phyloP scores from a whole-genome alignment of 2,888 invertebrate genomes.

The Meiosimyza platycephala region DNA sequence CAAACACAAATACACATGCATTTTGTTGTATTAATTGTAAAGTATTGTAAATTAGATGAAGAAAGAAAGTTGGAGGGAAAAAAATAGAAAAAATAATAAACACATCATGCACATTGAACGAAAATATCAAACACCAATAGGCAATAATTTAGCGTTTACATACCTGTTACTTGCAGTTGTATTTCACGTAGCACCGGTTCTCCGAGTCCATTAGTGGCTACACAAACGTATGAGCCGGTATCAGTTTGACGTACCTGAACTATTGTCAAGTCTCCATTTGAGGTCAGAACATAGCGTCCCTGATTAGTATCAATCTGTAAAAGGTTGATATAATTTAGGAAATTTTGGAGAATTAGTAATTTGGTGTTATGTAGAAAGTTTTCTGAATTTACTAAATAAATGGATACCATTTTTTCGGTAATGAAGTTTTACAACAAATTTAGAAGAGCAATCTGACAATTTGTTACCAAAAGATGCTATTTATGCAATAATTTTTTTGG shows the following conservation, averaged over 20 bases:
- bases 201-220: conserved; percentile 83
- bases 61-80: conserved; percentile 17
- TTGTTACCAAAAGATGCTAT: too few relatives aligned
- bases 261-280: conserved; percentile 84
- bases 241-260: conserved; percentile 83
- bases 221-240: conserved; percentile 86
- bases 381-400: too few relatives aligned
- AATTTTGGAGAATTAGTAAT: too few relatives aligned
- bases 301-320: conserved; percentile 78
- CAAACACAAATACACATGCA: conserved; percentile 23
- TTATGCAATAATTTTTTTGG: too few relatives aligned
- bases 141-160: conserved; percentile 52
- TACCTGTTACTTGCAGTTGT: conserved; percentile 80
- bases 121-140: conserved; percentile 4
- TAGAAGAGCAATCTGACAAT: too few relatives aligned
- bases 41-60: conserved; percentile 23
- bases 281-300: conserved; percentile 78
- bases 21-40: background rate
- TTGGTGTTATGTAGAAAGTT: too few relatives aligned
- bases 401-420: background rate
- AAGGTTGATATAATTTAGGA: background rate
- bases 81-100: conserved; percentile 7
- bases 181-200: conserved; percentile 76
- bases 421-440: too few relatives aligned
- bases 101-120: conserved; percentile 26